Percentiles rank a stretch among this genome's conserved stretches.
Conservation (phyloP, 2,888 invertebrate genomes). For the Aspidiotus rigidus region DNA sequence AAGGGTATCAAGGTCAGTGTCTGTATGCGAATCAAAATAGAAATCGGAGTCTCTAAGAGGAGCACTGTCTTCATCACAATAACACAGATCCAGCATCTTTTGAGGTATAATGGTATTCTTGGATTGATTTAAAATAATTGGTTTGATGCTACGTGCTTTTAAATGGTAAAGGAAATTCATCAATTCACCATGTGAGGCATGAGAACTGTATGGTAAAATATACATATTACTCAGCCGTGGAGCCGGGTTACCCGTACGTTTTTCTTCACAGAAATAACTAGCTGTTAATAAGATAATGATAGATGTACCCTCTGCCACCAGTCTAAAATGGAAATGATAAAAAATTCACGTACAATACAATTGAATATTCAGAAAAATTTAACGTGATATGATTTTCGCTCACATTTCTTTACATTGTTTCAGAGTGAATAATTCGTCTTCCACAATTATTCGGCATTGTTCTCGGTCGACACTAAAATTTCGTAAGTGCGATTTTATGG, state of each 20-base stretch:
- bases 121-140: background rate
- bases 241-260: background rate
- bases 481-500: background rate
- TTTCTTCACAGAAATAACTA: background rate
- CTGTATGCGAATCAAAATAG: too few relatives aligned
- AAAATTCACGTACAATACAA: too few relatives aligned
- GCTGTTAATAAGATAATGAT: constrained; percentile 19
- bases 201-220: constrained; percentile 17
- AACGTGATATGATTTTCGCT: background rate
- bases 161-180: constrained; percentile 6
- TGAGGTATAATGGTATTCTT: constrained; percentile 10
- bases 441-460: constrained; percentile 5
- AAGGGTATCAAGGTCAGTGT: too few relatives aligned
- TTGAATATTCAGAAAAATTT: too few relatives aligned
- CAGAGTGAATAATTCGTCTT: constrained; percentile 9
- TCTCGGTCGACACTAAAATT: constrained; percentile 12
- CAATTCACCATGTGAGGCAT: constrained; percentile 16
- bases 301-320: constrained; percentile 4
- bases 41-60: too few relatives aligned
- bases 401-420: constrained; percentile 13
- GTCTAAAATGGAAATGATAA: background rate
- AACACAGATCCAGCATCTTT: constrained; percentile 19
- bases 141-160: constrained; percentile 10
- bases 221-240: constrained; percentile 1
- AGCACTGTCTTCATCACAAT: constrained; percentile 38